Evolutionary conservation across 35 echinoderm and acorn worm genomes (phyloP), one percentile per base, ranked within the genome.

Genomic region (Strongylocentrotus purpuratus): DNA sequence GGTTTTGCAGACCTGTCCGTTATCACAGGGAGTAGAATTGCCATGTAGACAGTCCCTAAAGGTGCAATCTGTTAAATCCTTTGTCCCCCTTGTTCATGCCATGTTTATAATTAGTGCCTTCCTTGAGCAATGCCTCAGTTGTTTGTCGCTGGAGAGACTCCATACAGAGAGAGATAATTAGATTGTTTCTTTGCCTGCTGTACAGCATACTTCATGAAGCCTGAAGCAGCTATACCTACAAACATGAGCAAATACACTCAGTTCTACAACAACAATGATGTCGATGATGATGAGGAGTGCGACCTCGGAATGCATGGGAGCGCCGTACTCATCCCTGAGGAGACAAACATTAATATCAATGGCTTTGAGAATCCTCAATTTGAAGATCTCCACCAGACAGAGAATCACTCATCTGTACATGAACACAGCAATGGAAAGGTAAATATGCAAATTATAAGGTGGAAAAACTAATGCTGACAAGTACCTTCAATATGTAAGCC

Each of bases 291-390:
- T 28, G 87, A 11, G 32, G 87, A 89, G 87, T 45, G 87, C 87
- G 87, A 89, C 87, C 87, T 89, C 4, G 87, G 87, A 13, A 89
- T 89, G 87, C 87, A 89, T 20, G 87, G 87, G 17, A 89, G 87
- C 25, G 87, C 87, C 7, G 87, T 89, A 25, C 87, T 89, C 31
- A 20, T 46, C 32, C 33, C 87, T 89, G 87, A 89, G 18, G 33
- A 89, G 13, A 33, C 33, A 22, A 33, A 31, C 33, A 46, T 89
- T 18, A 25, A 89, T 13, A 89, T 33, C 32, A 89, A 45, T 46
- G 87, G 87, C 25, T 78, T 28, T 78, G 65, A 78, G 65, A 78
- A 78, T 78, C 65, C 65, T 78, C 65, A 18, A 0, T 78, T 28
- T 78, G 65, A 78, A 78, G 65, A 78, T 18, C 22, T 28, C 65